Conservation (phyloP, 2,888 invertebrate genomes). For the Conops quadrifasciatus region DNA sequence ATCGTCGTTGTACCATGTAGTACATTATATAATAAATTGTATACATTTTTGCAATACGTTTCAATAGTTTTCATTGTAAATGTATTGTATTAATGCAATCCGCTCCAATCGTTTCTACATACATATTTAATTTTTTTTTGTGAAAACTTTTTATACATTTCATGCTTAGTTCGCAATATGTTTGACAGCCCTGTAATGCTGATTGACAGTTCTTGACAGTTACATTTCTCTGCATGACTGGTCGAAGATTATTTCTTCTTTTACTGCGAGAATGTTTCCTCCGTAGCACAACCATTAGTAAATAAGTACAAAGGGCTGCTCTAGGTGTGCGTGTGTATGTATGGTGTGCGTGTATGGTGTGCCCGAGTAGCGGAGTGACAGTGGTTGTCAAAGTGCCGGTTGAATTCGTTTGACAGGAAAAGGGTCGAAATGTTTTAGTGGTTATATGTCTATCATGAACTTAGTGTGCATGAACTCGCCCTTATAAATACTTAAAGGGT, state of each 20-base stretch:
- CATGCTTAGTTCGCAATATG: not conserved
- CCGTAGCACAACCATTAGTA: not conserved
- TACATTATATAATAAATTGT: too few relatives aligned
- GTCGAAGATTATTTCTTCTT: not conserved
- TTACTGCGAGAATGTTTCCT: not conserved
- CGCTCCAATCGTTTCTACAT: not conserved
- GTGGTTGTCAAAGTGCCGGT: not conserved
- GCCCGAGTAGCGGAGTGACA: slow-evolving; percentile 1
- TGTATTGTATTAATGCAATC: too few relatives aligned
- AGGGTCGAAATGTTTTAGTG: too few relatives aligned
- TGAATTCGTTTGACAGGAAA: not conserved
- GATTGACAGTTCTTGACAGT: slow-evolving; percentile 32
- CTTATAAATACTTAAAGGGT: too few relatives aligned
- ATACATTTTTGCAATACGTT: too few relatives aligned
- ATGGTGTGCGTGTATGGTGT: not conserved
- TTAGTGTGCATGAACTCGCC: too few relatives aligned
- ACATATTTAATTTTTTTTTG: not conserved
- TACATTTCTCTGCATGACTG: slow-evolving; percentile 17
- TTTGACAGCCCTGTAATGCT: slow-evolving; percentile 26
- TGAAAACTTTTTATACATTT: not conserved
- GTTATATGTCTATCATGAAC: too few relatives aligned
- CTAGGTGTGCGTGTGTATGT: not conserved
- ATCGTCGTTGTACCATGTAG: too few relatives aligned
- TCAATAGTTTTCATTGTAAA: too few relatives aligned
- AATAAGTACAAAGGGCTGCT: not conserved